Evolutionary conservation across 1,140 invertebrate genomes (phyloP).

Genomic region (Oppia nitens): DNA sequence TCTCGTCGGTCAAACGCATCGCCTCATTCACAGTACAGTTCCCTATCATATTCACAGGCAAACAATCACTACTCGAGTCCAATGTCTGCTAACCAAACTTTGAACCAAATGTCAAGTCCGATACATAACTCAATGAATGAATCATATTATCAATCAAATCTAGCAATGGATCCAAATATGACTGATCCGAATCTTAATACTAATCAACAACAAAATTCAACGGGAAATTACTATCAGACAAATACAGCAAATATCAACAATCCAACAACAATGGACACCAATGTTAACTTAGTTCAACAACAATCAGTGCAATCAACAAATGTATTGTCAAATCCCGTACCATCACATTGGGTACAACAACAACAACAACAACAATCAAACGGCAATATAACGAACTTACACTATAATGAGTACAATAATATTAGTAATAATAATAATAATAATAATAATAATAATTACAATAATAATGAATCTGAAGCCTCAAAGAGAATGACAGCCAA

Average conservation of each 20-base stretch:
- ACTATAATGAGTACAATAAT: background rate
- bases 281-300: background rate
- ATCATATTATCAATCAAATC: background rate
- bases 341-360: background rate
- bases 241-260: background rate
- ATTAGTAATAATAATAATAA: background rate
- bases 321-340: background rate
- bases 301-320: background rate
- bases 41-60: background rate
- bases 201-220: too few species aligned
- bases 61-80: background rate
- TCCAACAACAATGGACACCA: background rate
- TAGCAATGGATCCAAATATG: too few species aligned
- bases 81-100: background rate
- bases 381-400: background rate
- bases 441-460: background rate
- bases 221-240: background rate
- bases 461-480: background rate
- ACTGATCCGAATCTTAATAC: too few species aligned
- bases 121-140: background rate
- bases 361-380: too few species aligned
- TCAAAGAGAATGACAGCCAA: background rate
- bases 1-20: background rate
- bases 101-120: background rate
- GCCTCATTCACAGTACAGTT: background rate